Evolutionary conservation across 2,113 vertebrate species (phyloP).

Genomic region (Tyrannus savana): DNA sequence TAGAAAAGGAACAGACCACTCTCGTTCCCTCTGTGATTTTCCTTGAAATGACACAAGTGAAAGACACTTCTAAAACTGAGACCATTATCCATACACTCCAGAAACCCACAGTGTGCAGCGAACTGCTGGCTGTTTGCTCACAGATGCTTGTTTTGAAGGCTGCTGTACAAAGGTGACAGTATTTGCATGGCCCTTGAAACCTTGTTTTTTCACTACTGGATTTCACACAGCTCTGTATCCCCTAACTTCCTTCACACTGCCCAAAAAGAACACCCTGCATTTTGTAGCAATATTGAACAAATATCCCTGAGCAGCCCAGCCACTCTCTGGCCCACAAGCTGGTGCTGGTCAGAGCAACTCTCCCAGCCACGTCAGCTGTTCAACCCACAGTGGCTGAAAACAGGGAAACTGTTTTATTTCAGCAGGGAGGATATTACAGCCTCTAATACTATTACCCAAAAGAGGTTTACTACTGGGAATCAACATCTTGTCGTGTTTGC

Average conservation of each 20-base stretch:
- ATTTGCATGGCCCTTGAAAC: background rate
- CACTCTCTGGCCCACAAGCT: background rate
- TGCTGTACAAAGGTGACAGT: background rate
- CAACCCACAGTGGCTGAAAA: background rate
- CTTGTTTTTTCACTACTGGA: background rate
- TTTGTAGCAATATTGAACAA: background rate
- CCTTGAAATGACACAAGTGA: background rate
- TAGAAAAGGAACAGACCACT: background rate
- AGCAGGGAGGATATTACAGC: slow-evolving; percentile 12
- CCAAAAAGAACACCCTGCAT: background rate
- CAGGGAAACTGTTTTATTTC: slow-evolving; percentile 1
- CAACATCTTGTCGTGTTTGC: background rate
- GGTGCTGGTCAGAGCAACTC: background rate
- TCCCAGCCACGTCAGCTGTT: background rate
- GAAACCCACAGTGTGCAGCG: background rate
- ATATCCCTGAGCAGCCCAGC: background rate
- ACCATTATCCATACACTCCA: background rate
- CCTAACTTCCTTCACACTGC: background rate
- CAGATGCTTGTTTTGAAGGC: background rate
- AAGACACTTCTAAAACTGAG: background rate
- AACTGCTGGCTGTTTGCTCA: background rate
- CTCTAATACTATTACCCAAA: background rate
- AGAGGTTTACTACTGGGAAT: slow-evolving; percentile 33
- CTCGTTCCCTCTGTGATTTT: background rate
- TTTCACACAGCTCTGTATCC: background rate